Conservation (phyloP, 37 sponge, comb jelly and placozoan species). For the Theonella swinhoei region DNA sequence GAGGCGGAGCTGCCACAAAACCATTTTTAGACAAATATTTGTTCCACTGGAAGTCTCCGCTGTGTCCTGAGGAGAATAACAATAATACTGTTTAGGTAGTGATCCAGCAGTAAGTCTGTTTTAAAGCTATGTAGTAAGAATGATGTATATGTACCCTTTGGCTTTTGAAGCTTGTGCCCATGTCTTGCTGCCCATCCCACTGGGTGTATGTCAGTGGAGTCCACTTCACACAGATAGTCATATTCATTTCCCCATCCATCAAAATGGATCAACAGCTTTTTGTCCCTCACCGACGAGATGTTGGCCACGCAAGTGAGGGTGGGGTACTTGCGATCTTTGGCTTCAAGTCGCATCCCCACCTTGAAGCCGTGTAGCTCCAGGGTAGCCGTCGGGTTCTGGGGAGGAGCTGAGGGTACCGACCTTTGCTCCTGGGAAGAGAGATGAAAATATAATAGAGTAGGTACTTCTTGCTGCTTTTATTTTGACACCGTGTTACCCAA, state of each 20-base stretch:
- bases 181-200: slow-evolving; percentile 53
- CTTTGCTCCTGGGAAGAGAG: slow-evolving; percentile 13
- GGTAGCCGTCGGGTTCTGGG: background rate
- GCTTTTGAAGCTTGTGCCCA: slow-evolving; percentile 23
- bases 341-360: slow-evolving; percentile 68
- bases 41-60: slow-evolving; percentile 49
- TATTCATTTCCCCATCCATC: slow-evolving; percentile 75
- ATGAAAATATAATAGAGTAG: background rate
- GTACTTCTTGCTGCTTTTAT: slow-evolving; percentile 1
- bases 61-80: background rate
- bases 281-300: slow-evolving; percentile 46
- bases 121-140: background rate
- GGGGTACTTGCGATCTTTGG: slow-evolving; percentile 79
- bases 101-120: background rate
- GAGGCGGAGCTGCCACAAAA: slow-evolving; percentile 45
- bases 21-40: slow-evolving; percentile 28
- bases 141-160: slow-evolving; percentile 34
- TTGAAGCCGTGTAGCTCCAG: slow-evolving; percentile 4
- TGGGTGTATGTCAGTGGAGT: slow-evolving; percentile 75
- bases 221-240: slow-evolving; percentile 77
- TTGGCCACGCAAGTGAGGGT: slow-evolving; percentile 78
- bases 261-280: slow-evolving; percentile 76
- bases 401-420: background rate
- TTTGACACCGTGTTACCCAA: no score
- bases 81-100: no score